Base-by-base conservation (phyloP, 2,113 vertebrate species). In the Myanophis thanlyinensis region DNA sequence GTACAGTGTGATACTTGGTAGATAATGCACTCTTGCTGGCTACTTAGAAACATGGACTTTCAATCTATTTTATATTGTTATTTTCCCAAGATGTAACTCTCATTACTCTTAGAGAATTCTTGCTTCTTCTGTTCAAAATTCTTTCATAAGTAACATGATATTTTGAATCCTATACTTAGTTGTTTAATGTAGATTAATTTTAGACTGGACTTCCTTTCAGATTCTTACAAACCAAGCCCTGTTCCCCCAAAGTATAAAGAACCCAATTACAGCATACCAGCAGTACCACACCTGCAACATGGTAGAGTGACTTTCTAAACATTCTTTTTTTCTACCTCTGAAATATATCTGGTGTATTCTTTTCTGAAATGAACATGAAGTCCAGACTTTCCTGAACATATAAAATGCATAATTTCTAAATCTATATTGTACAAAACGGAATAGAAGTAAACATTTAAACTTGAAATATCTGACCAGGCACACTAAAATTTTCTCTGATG, bases 171-270 rank as follows among this genome's bases (percentile, higher is more conserved):
- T 11, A 6, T 56, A 59, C 7, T 1, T 3, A 3, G 2, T 2
- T 11, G 9, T 27, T 8, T 30, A 11, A 59, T 59, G 1, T n/a
- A n/a, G n/a, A n/a, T n/a, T n/a, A n/a, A n/a, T n/a, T n/a, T n/a
- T n/a, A n/a, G n/a, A n/a, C n/a, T n/a, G n/a, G n/a, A n/a, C n/a
- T 93, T 59, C 67, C 92, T 94, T 94, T 87, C 59, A 30, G 59
- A 11, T 62, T n/a, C 10, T n/a, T 62, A 30, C 5, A 10, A 62
- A 62, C 27, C 59, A 62, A 62, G 27, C 3, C 27, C 27, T 2
- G 11, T 62, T n/a, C 27, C 59, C 0, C 59, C 27, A 62, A 13
- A 13, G 0, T 30, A 52, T 62, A 62, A n/a, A 12, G 59, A 62
- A 62, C 59, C 23, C 23, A 25, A 30, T 8, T 11, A 27, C 23